These are phyloP conservation scores for Eupeodes luniger DNA, from an alignment of 2,888 invertebrate species.

Conservation along the genomic window DNA sequence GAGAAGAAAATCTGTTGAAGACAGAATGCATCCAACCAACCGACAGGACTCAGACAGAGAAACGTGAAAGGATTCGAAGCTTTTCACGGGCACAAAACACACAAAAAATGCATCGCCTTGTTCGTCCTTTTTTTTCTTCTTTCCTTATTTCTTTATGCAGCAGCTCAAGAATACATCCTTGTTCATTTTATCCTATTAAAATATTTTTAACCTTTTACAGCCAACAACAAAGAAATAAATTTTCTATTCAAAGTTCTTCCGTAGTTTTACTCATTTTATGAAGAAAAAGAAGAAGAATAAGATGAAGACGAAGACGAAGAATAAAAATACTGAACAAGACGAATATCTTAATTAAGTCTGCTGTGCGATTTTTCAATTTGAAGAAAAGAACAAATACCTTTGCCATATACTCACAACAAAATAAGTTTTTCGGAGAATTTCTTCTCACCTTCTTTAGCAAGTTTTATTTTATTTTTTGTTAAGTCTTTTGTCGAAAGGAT, in stretches of 20 bases:
- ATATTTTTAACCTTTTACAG: slow-evolving; percentile 61
- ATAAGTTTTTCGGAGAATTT: slow-evolving; percentile 31
- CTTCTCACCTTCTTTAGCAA: not conserved
- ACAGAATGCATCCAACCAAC: slow-evolving; percentile 63
- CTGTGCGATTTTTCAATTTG: slow-evolving; percentile 69
- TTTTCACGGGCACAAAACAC: slow-evolving; percentile 6
- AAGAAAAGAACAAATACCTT: slow-evolving; percentile 47
- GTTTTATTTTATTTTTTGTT: not conserved
- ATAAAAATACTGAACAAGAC: slow-evolving; percentile 38
- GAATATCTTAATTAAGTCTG: slow-evolving; percentile 74
- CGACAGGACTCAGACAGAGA: slow-evolving; percentile 64
- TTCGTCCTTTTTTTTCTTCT: slow-evolving; percentile 6
- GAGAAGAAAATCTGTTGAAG: slow-evolving; percentile 59
- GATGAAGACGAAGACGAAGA: not conserved
- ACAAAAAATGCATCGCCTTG: slow-evolving; percentile 29
- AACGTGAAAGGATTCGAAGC: slow-evolving; percentile 68
- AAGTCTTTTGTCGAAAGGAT: not conserved
- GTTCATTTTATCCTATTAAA: slow-evolving; percentile 58
- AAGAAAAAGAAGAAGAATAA: not conserved
- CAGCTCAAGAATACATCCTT: slow-evolving; percentile 11
- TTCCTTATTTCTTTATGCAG: slow-evolving; percentile 18
- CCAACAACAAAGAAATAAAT: slow-evolving; percentile 34
- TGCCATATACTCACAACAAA: slow-evolving; percentile 35
- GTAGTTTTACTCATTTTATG: slow-evolving; percentile 18
- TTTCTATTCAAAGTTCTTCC: slow-evolving; percentile 61